These are phyloP conservation scores for Acanthurus lineatus DNA, from an alignment of 2,797 vertebrate species.

Conservation along the genomic window DNA sequence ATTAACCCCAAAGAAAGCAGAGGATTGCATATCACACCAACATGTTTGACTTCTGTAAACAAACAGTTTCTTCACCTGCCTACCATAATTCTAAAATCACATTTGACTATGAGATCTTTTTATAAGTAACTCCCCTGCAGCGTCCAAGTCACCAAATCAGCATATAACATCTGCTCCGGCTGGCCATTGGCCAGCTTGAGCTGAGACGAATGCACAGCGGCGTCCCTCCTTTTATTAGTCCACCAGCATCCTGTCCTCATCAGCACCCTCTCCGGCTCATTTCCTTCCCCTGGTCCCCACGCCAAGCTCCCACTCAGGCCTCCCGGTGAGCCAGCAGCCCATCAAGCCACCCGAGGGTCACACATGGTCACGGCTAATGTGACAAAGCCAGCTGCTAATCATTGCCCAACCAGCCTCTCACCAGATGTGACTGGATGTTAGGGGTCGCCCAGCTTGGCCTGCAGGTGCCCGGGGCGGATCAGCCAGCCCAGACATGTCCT, in stretches of 20 bases:
- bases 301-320: conserved; percentile 26
- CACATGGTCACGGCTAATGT: conserved; percentile 65
- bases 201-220: not conserved
- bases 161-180: conserved; percentile 68
- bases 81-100: conserved; percentile 44
- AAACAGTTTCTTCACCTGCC: conserved; percentile 49
- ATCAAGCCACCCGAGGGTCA: conserved; percentile 68
- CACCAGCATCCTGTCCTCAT: conserved; percentile 28
- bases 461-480: conserved; percentile 28
- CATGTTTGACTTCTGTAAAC: conserved; percentile 37
- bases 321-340: conserved; percentile 41
- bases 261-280: conserved; percentile 57
- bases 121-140: conserved; percentile 48
- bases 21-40: conserved; percentile 14
- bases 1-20: conserved; percentile 17
- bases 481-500: conserved; percentile 54
- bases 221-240: conserved; percentile 42
- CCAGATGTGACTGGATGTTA: conserved; percentile 78
- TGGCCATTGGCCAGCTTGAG: conserved; percentile 48
- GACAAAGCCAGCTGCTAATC: conserved; percentile 79
- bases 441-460: conserved; percentile 54
- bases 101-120: conserved; percentile 53
- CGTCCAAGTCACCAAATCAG: conserved; percentile 52
- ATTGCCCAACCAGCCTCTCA: conserved; percentile 54
- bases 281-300: conserved; percentile 32